Conservation (phyloP, 1,140 invertebrate genomes). For the Rhopalosiphum maidis region DNA sequence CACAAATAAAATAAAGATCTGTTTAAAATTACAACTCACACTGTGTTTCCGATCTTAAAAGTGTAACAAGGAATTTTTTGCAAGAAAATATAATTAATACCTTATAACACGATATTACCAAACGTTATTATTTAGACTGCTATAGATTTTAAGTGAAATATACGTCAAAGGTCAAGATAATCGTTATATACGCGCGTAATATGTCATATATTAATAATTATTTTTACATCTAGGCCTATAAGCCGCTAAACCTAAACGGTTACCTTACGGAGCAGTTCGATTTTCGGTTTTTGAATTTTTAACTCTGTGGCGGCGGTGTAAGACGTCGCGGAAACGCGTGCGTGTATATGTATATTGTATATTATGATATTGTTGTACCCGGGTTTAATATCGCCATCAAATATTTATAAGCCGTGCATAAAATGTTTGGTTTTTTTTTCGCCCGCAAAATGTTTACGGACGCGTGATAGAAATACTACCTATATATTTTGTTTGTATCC, state of each 20-base stretch:
- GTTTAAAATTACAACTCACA: not conserved
- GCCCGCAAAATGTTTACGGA: conserved; percentile 3
- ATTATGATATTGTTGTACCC: not conserved
- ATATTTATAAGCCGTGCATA: conserved; percentile 8
- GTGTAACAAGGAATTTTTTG: not conserved
- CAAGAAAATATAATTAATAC: not conserved
- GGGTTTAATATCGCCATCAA: conserved; percentile 16
- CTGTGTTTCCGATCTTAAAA: not conserved
- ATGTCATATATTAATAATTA: not conserved
- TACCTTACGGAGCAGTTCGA: not conserved
- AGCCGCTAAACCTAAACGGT: not conserved
- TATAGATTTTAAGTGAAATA: not conserved
- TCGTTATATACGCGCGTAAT: not conserved
- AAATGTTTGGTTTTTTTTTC: conserved; percentile 10
- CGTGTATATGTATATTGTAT: not conserved
- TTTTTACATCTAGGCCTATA: not conserved
- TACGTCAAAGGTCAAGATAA: not conserved
- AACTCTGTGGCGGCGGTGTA: not conserved
- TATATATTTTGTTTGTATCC: conserved; percentile 14
- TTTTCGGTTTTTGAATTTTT: not conserved
- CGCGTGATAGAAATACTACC: conserved; percentile 7
- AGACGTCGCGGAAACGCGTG: not conserved
- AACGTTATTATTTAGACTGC: not conserved
- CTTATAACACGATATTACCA: not conserved
- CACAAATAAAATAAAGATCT: not conserved